These are phyloP conservation scores for Microplitis mediator DNA, from an alignment of 1,140 invertebrate genomes.

Conservation along the genomic window DNA sequence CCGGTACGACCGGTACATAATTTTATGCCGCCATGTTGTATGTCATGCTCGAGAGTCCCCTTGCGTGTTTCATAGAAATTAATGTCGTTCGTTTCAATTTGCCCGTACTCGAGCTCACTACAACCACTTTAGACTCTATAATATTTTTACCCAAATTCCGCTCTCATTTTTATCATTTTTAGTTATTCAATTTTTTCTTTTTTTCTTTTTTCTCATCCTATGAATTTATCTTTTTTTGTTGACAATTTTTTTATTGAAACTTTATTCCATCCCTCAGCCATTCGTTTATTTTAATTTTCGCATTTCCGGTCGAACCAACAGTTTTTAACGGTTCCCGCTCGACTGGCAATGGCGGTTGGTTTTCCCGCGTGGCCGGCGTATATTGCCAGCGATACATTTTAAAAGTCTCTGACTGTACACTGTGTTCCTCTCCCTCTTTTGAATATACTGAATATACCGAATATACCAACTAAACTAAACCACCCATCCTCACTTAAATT, in stretches of 20 bases:
- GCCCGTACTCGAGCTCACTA: too few relatives aligned
- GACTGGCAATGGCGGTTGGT: not conserved
- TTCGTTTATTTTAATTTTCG: slow-evolving; percentile 47
- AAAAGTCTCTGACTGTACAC: not conserved
- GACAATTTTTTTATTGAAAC: slow-evolving; percentile 23
- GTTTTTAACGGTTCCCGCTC: slow-evolving; percentile 21
- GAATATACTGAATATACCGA: too few relatives aligned
- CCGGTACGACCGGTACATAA: slow-evolving; percentile 19
- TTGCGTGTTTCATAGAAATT: not conserved
- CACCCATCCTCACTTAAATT: slow-evolving; percentile 11
- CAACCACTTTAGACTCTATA: too few relatives aligned
- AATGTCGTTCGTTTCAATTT: not conserved
- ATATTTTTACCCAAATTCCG: too few relatives aligned
- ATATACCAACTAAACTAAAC: not conserved
- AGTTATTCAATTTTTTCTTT: not conserved
- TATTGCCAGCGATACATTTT: slow-evolving; percentile 33
- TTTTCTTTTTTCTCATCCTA: too few relatives aligned
- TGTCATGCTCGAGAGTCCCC: slow-evolving; percentile 1
- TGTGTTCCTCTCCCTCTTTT: not conserved
- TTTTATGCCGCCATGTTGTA: slow-evolving; percentile 17
- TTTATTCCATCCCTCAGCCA: slow-evolving; percentile 29
- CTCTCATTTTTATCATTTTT: too few relatives aligned
- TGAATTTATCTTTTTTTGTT: not conserved
- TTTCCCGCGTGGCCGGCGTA: not conserved
- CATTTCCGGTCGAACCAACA: slow-evolving; percentile 24